Percentiles rank a stretch among this genome's conserved stretches.
These are phyloP conservation scores for Hydrozoanthus tunicans DNA, from an alignment of 64 coral and sea anemone species.

Conservation along the genomic window DNA sequence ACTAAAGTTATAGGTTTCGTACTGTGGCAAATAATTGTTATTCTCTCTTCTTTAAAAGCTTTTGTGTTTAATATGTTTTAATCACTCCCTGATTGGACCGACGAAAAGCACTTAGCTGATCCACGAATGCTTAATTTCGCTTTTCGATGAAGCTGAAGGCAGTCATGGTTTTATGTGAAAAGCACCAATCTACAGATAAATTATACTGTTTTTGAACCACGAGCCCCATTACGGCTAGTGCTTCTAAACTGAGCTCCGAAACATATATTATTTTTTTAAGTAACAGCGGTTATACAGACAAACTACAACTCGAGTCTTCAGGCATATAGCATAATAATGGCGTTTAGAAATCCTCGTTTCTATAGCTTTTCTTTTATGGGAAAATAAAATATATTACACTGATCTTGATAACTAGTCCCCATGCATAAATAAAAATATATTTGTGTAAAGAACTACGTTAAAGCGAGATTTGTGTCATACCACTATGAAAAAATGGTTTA, in stretches of 20 bases:
- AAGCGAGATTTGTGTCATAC: not conserved
- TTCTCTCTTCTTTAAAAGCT: slow-evolving; percentile 12
- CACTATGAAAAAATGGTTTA: too few relatives aligned
- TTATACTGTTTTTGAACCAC: not conserved
- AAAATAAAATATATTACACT: too few relatives aligned
- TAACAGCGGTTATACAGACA: too few relatives aligned
- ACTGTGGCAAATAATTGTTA: slow-evolving; percentile 27
- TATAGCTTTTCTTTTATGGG: too few relatives aligned
- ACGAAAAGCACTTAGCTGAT: not conserved
- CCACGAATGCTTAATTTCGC: not conserved
- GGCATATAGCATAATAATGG: too few relatives aligned
- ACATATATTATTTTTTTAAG: too few relatives aligned
- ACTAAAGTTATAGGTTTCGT: not conserved
- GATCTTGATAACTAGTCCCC: not conserved
- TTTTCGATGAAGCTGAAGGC: not conserved
- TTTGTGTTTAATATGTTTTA: slow-evolving; percentile 8
- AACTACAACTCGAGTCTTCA: too few relatives aligned
- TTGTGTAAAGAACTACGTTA: not conserved
- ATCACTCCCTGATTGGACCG: not conserved
- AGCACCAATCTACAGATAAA: too few relatives aligned
- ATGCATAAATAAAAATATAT: slow-evolving; percentile 25
- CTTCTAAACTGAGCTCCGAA: too few relatives aligned
- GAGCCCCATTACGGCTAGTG: not conserved
- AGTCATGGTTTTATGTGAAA: not conserved
- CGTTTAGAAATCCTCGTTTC: too few relatives aligned